Evolutionary conservation across 2,113 vertebrate genomes (phyloP).

Genomic region (Plestiodon gilberti): DNA sequence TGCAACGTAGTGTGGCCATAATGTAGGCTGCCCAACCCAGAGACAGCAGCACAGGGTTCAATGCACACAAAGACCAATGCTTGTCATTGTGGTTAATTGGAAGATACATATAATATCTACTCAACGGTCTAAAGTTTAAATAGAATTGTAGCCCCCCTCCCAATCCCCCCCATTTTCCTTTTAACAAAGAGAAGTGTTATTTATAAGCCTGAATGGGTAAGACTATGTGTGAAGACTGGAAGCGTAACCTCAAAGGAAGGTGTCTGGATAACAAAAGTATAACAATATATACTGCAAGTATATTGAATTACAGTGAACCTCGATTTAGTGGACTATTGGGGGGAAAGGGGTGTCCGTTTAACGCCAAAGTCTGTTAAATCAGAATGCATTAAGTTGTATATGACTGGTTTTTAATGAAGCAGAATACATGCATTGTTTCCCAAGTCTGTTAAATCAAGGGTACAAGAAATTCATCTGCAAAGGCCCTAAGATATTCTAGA

Average conservation of each 20-base stretch:
- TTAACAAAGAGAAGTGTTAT: not conserved
- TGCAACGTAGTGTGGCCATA: not conserved
- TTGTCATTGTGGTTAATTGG: not conserved
- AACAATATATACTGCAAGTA: no score
- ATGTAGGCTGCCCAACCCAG: not conserved
- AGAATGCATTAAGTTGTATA: no score
- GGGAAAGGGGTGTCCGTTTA: no score
- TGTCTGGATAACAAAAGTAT: not conserved
- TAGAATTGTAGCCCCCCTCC: not conserved
- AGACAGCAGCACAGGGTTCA: not conserved
- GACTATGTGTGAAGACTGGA: not conserved
- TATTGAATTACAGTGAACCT: not conserved
- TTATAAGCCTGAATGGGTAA: not conserved
- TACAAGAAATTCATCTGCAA: not conserved
- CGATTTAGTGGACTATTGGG: no score
- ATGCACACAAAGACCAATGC: not conserved
- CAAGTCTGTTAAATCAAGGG: no score
- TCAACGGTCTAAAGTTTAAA: not conserved
- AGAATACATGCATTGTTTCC: no score
- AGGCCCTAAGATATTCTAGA: not conserved
- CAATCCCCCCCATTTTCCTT: no score
- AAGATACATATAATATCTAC: not conserved
- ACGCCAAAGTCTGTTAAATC: no score
- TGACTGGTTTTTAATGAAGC: no score
- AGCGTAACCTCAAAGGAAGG: not conserved